Conservation (phyloP, 2,113 vertebrate genomes). For the Azemiops feae region DNA sequence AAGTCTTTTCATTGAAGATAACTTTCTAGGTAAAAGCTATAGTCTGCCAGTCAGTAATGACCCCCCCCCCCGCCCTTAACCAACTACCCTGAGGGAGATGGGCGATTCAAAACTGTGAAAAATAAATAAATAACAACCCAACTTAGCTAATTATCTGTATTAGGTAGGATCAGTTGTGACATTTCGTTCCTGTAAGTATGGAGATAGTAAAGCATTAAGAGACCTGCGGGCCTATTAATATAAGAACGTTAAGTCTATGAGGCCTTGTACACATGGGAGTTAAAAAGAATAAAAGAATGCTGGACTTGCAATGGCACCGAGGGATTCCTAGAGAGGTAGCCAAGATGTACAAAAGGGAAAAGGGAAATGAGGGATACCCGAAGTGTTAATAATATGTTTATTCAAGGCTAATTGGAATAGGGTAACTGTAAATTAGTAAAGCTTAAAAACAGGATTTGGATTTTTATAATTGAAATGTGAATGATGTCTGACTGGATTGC, state of each 20-base stretch:
- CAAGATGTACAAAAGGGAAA: too few relatives aligned
- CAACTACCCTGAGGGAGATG: not conserved
- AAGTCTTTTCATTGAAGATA: not conserved
- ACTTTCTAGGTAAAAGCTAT: not conserved
- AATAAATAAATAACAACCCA: not conserved
- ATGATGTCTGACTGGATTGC: too few relatives aligned
- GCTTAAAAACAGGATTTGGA: too few relatives aligned
- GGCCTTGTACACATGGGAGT: not conserved
- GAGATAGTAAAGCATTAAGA: not conserved
- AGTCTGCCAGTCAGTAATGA: not conserved
- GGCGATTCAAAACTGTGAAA: not conserved
- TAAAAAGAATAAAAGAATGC: not conserved
- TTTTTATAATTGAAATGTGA: too few relatives aligned
- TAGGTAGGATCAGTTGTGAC: not conserved
- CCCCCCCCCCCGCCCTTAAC: not conserved
- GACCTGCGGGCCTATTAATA: not conserved
- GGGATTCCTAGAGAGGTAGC: accelerated
- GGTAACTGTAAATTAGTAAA: too few relatives aligned
- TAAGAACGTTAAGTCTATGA: not conserved
- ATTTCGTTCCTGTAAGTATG: not conserved
- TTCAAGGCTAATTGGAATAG: too few relatives aligned
- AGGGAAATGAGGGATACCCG: too few relatives aligned
- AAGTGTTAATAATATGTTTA: too few relatives aligned
- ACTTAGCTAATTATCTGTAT: not conserved
- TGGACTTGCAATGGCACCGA: too few relatives aligned